Evolutionary conservation across 2,113 vertebrate species (phyloP).

Genomic region (Phalacrocorax brasilianus): DNA sequence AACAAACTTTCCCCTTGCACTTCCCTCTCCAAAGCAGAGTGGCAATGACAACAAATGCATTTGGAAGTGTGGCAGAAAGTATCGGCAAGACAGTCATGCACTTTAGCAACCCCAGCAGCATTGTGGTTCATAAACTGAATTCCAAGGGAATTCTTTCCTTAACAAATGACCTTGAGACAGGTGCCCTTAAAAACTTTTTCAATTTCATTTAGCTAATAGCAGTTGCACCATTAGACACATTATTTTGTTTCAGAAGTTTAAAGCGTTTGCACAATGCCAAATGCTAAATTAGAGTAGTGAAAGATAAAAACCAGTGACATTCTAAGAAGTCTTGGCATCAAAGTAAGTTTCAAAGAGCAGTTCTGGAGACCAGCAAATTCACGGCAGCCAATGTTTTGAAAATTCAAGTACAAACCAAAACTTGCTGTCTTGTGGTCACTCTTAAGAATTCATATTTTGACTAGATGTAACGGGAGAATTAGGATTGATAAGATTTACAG

Average conservation of each 20-base stretch:
- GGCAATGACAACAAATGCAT: background rate
- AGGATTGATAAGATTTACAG: background rate
- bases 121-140: background rate
- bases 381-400: background rate
- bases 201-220: background rate
- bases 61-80: background rate
- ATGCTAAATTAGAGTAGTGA: background rate
- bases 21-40: background rate
- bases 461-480: background rate
- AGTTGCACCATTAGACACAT: accelerated
- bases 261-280: background rate
- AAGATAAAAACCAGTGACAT: background rate
- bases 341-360: background rate
- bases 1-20: background rate
- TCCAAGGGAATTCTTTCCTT: background rate
- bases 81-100: background rate
- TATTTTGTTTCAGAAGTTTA: background rate
- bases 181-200: background rate
- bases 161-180: conserved; percentile 1
- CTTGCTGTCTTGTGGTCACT: background rate
- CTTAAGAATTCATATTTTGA: background rate
- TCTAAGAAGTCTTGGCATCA: background rate
- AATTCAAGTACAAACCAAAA: background rate
- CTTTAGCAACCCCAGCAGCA: background rate
- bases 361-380: background rate